phyloP scores from a whole-genome alignment of 2,113 vertebrate species.

The Miniopterus natalensis region DNA sequence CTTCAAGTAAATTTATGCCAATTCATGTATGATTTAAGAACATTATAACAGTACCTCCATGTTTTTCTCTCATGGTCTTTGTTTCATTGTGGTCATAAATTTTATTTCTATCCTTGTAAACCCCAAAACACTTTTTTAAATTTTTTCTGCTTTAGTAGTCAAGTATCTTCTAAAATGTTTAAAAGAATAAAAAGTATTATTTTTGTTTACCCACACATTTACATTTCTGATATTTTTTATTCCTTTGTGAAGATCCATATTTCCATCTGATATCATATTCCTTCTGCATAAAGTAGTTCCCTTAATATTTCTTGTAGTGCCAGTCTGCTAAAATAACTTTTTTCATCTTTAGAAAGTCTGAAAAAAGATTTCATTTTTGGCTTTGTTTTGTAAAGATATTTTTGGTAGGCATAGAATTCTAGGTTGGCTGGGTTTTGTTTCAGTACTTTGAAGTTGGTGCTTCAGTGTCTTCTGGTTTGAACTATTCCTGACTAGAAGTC shows the following conservation, averaged over 20 bases:
- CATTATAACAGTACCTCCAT: not conserved
- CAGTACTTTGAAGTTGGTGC: not conserved
- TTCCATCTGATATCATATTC: not conserved
- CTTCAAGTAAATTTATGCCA: not conserved
- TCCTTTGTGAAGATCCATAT: not conserved
- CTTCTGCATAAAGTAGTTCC: not conserved
- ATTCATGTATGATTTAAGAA: not conserved
- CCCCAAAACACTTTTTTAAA: not conserved
- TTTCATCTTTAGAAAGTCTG: not conserved
- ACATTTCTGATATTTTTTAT: not conserved
- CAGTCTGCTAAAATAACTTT: too few species aligned
- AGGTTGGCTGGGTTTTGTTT: not conserved
- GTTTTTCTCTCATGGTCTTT: not conserved
- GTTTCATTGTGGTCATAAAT: not conserved
- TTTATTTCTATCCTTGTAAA: not conserved
- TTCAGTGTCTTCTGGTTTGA: not conserved
- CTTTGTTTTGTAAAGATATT: not conserved
- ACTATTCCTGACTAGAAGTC: not conserved
- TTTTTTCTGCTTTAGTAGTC: not conserved
- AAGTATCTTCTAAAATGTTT: not conserved
- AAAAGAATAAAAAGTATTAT: not conserved
- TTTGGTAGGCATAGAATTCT: not conserved
- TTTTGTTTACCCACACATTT: not conserved
- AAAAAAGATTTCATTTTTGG: not conserved
- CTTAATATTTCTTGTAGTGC: not conserved